Evolutionary conservation across 2,797 vertebrate genomes (phyloP).

Genomic region (Anguilla anguilla): DNA sequence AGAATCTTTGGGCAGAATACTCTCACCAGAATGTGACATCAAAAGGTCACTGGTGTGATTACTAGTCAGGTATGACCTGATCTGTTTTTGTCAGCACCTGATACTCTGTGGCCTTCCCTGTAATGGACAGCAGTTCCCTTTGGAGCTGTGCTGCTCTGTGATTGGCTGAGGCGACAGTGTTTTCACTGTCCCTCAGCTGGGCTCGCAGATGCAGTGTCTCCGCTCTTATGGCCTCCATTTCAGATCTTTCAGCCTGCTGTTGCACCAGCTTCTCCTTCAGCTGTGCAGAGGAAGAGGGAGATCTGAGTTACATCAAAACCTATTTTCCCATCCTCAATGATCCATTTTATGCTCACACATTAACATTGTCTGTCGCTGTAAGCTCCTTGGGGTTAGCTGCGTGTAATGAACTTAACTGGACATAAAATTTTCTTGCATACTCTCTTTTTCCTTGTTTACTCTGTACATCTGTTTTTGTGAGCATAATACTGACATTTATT

Average conservation of each 20-base stretch:
- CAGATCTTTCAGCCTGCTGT: constrained; percentile 54
- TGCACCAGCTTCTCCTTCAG: constrained; percentile 61
- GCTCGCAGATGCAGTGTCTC: constrained; percentile 71
- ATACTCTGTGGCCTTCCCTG: constrained; percentile 68
- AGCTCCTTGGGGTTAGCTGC: neutral
- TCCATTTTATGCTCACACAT: neutral
- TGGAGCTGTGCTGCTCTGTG: constrained; percentile 73
- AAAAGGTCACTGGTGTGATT: neutral
- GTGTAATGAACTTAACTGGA: neutral
- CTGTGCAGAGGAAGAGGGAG: constrained; percentile 50
- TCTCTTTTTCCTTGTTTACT: neutral
- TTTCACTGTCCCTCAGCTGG: constrained; percentile 74
- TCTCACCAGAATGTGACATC: neutral
- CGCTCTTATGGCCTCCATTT: constrained; percentile 67
- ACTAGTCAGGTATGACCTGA: neutral
- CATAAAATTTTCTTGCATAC: neutral
- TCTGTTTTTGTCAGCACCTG: constrained; percentile 61
- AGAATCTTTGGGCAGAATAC: neutral
- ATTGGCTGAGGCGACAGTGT: constrained; percentile 75
- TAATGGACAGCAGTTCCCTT: constrained; percentile 71
- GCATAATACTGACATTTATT: neutral
- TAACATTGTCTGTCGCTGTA: neutral
- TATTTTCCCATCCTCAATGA: neutral
- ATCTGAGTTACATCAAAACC: neutral
- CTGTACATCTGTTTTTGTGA: neutral